Base-by-base conservation (phyloP, 2,888 invertebrate species). In the Drosophila anomalata region DNA sequence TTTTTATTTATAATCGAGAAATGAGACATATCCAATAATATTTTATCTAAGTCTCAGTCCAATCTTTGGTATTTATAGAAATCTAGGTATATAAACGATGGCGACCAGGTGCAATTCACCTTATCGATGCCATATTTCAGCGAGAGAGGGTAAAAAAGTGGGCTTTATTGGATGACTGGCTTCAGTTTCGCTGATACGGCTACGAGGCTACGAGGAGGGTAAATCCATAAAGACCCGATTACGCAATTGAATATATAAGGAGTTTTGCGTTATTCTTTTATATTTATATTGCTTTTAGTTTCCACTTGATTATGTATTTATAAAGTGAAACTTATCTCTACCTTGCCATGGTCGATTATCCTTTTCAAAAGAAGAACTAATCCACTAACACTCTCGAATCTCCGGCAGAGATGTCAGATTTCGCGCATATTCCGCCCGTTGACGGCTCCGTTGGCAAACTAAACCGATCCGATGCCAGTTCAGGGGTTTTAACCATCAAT, bases 401-500 rank as follows among this genome's bases (percentile, higher is more conserved):
- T 72, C 36, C 22, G 44, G 39, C 14, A 14, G 44, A 56, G 47
- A 41, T 48, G 39, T 57, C 61, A 73, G 50, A 53, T 56, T 58
- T 62, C 59, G 76, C 72, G 69, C 79, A 79, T 83, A 79, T 80
- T 76, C 80, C 76, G 75, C 67, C 75, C 77, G 47, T 73, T 68
- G 73, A 66, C 75, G 72, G 60, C 52, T 57, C 71, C 73, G 75
- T 66, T 81, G 74, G 66, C 73, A 79, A 78, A 82, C 81, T 82
- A 76, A 79, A 62, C 12, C 69, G 65, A 82, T 81, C 81, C 65
- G 78, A 66, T 75, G 79, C 69, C 67, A 73, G 76, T 73, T 70
- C 50, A 52, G 78, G 36, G 63, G 79, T 83, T 82, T 82, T 82
- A 82, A 78, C 84, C 84, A 79, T 79, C 84, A 82, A 81, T 83